Evolutionary conservation across 2,888 invertebrate genomes (phyloP).

Genomic region (Eupithecia dodoneata): DNA sequence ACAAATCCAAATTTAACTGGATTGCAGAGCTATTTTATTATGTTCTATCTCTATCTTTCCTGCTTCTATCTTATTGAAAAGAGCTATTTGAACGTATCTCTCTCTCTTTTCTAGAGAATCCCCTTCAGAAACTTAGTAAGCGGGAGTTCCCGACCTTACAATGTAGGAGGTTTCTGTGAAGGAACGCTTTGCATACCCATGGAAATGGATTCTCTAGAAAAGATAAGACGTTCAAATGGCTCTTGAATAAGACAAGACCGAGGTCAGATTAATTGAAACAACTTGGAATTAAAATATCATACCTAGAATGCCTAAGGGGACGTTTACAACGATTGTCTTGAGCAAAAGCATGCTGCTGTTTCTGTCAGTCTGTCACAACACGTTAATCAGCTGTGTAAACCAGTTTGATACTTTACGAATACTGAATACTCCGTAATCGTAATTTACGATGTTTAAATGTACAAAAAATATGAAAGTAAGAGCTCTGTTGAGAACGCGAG

Average conservation of each 20-base stretch:
- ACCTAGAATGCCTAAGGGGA: neutral
- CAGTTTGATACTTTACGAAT: slow-evolving; percentile 51
- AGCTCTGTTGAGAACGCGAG: neutral
- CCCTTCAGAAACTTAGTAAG: no score
- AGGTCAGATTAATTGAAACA: slow-evolving; percentile 2
- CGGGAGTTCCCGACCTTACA: no score
- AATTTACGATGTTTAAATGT: neutral
- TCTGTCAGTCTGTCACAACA: slow-evolving; percentile 28
- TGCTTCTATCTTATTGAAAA: no score
- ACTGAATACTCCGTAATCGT: slow-evolving; percentile 30
- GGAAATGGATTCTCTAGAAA: neutral
- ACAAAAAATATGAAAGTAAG: neutral
- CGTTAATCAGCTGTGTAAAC: slow-evolving; percentile 52
- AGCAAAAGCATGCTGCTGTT: slow-evolving; percentile 1
- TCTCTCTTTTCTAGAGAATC: no score
- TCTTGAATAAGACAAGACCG: neutral
- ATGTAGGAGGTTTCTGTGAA: no score
- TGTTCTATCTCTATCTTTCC: no score
- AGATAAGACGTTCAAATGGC: neutral
- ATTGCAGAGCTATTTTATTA: neutral
- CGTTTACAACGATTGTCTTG: neutral
- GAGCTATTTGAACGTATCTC: no score
- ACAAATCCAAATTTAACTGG: neutral
- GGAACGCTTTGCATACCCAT: no score
- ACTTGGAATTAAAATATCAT: slow-evolving; percentile 8